Evolutionary conservation across 2,113 vertebrate species (phyloP).

Genomic region (Manacus vitellinus): DNA sequence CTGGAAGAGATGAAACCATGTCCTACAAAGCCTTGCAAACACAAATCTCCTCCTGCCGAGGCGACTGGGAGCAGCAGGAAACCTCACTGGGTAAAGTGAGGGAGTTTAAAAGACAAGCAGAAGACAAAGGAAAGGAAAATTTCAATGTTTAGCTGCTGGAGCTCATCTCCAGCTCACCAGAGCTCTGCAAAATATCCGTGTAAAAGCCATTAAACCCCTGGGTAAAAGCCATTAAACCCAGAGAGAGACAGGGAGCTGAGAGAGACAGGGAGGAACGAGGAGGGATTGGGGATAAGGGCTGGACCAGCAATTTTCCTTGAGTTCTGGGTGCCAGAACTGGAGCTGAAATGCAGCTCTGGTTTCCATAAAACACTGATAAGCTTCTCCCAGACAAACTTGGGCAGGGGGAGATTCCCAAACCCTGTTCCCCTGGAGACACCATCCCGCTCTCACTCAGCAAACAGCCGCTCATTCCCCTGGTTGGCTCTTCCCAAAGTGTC

Average conservation of each 20-base stretch:
- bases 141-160: not conserved
- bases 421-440: not conserved
- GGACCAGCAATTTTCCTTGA: not conserved
- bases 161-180: not conserved
- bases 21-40: not conserved
- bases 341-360: not conserved
- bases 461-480: not conserved
- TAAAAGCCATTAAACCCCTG: not conserved
- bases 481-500: not conserved
- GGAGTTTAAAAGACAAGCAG: not conserved
- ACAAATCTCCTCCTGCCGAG: not conserved
- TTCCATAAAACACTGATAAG: not conserved
- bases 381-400: accelerated
- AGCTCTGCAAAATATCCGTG: not conserved
- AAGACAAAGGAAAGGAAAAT: not conserved
- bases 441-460: not conserved
- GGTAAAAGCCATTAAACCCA: not conserved
- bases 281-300: not conserved
- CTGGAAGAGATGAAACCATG: not conserved
- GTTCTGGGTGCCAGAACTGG: accelerated
- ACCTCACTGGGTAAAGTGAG: accelerated
- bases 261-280: not conserved
- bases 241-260: not conserved
- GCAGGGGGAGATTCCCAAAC: not conserved
- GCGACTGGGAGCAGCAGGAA: not conserved